phyloP scores from a whole-genome alignment of 2,888 invertebrate species.

The Blomia tropicalis region DNA sequence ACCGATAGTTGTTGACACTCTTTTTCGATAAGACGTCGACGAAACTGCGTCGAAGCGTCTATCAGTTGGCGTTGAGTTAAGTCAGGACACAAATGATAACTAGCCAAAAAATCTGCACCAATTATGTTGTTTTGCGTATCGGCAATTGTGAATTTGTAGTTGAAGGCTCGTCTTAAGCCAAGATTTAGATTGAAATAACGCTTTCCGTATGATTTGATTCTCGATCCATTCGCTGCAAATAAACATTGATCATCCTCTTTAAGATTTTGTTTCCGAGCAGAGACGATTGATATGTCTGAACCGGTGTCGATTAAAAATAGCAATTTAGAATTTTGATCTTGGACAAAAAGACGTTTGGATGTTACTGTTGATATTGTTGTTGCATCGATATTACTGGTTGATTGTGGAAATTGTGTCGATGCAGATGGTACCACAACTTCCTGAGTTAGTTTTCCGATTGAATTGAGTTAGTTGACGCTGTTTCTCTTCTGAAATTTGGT shows the following conservation, averaged over 20 bases:
- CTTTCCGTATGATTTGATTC: background rate
- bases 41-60: background rate
- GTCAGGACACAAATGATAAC: background rate
- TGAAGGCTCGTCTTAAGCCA: background rate
- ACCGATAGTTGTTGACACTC: background rate
- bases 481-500: no score
- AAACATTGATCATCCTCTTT: background rate
- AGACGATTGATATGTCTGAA: slow-evolving; percentile 16
- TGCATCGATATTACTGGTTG: no score
- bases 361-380: no score
- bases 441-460: no score
- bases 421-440: no score
- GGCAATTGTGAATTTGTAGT: slow-evolving; percentile 19
- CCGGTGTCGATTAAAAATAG: slow-evolving; percentile 24
- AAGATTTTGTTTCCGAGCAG: no score
- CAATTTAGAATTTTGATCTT: slow-evolving; percentile 14
- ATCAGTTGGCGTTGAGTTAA: background rate
- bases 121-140: slow-evolving; percentile 26
- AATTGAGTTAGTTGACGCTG: no score
- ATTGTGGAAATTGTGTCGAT: no score
- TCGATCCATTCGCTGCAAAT: background rate
- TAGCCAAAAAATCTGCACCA: slow-evolving; percentile 13
- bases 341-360: slow-evolving; percentile 25
- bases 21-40: background rate
- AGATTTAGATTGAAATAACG: background rate